Base-by-base conservation (phyloP, 2,888 invertebrate species). In the Crocallis elinguaria region DNA sequence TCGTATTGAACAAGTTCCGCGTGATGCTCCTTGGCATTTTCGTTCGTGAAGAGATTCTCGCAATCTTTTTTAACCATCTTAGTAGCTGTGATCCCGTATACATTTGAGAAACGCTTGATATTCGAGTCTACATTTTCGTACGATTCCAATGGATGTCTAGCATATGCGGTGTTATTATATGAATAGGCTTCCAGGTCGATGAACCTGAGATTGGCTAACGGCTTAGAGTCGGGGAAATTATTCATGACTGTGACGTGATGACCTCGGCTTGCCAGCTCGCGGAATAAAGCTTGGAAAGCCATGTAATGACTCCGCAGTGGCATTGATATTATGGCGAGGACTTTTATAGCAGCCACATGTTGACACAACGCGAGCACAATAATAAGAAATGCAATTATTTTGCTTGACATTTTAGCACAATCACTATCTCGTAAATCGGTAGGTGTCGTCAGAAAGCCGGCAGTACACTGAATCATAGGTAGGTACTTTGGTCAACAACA, bases 191-290 rank as follows among this genome's bases (percentile, higher is more conserved):
- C 60, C 27, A 94, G 67, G 48, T 88, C 77, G 11, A 94, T 77
- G 59, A 94, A 93, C 35, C 84, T 86, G 62, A 94, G 93, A 66
- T 92, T 93, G 9, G 76, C 61, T 8, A 84, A 36, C 0, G 85
- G 75, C 23, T 78, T 66, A 1, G 77, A 72, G 43, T 82, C 77
- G 0, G 93, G 92, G 60, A 92, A 94, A 67, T 92, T 92, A 8
- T 93, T 93, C 7, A 94, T 79, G 6, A 94, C 93, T 0, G 94
- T 94, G 0, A 95, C 74, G 7, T 92, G 79, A 64, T 95, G 94
- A 0, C 94, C 94, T 1, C 89, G 85, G 14, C 69, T 69, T 0
- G 92, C 92, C 38, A 95, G 69, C 46, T 90, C 93, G 8, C 84
- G 86, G 16, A 94, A 94, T 7, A 23, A 75, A 0, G 91, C 88